These are phyloP conservation scores for Odontomyia ornata DNA, from an alignment of 2,888 invertebrate genomes.

Conservation along the genomic window DNA sequence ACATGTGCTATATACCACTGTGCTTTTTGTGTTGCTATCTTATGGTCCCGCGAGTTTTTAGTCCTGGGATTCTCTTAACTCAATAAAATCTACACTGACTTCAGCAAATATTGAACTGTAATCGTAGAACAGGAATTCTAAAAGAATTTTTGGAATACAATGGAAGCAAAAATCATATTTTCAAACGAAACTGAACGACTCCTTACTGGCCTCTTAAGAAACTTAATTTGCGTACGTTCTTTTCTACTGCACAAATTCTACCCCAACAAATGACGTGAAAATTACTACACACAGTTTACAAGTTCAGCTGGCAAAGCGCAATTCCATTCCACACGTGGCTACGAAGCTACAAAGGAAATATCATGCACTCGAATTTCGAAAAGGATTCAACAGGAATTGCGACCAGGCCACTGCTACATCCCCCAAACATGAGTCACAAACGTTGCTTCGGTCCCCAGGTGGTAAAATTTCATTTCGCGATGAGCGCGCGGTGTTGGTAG, in stretches of 20 bases:
- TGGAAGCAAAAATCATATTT: not conserved
- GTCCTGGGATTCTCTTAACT: conserved; percentile 34
- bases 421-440: conserved; percentile 29
- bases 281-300: not conserved
- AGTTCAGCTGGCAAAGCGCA: not conserved
- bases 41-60: conserved; percentile 10
- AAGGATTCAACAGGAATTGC: conserved; percentile 1
- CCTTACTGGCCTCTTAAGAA: too few relatives aligned
- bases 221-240: too few relatives aligned
- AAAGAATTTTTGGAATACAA: not conserved
- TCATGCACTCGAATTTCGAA: conserved; percentile 11
- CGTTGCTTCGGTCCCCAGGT: conserved; percentile 15
- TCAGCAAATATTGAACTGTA: not conserved
- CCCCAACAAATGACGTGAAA: too few relatives aligned
- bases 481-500: conserved; percentile 15
- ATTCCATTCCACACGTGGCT: conserved; percentile 19
- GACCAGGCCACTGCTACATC: not conserved
- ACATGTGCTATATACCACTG: conserved; percentile 15
- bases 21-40: conserved; percentile 34
- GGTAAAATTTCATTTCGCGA: conserved; percentile 41
- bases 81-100: conserved; percentile 21
- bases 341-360: not conserved
- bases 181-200: too few relatives aligned
- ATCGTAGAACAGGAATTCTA: not conserved
- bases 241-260: too few relatives aligned